Base-by-base conservation (phyloP, 2,113 vertebrate genomes). In the Cepphus grylle region DNA sequence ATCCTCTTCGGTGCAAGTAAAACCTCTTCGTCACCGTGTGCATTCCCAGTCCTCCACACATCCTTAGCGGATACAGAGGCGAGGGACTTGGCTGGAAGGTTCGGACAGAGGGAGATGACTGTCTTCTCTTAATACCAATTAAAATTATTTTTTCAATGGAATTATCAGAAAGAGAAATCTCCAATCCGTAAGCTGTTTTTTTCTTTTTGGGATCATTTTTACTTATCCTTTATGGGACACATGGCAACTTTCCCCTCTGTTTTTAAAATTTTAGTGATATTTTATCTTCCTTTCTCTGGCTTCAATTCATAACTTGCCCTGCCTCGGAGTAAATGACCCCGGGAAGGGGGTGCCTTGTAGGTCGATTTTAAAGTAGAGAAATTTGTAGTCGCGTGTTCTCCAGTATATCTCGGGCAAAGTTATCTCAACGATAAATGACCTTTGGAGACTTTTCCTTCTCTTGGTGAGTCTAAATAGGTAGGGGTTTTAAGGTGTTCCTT, bases 401-500 rank as follows among this genome's bases (percentile, higher is more conserved):
- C 76, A 50, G 30, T 50, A 16, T 32, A 38, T 62, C 74, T 77
- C 1, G 11, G 76, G 38, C 70, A 62, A 94, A 79, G 61, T 89
- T 87, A 66, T 84, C 43, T 81, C 22, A 26, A 17, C 58, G 83
- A 72, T 91, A 87, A 84, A 87, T 3, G 16, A 72, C 78, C 63
- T 82, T 66, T 74, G 91, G 93, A 88, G 94, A 94, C 71, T 82
- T 89, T 38, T 81, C 59, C 91, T 94, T 94, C 78, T 96, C 85
- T 82, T 85, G 81, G 55, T 49, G 81, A 94, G 74, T 97, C 93
- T 82, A 65, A 89, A 72, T 59, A 94, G 83, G 74, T 89, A 59
- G 88, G 95, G 84, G 73, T 93, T 95, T 86, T 90, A 93, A 93
- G 58, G 58, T 71, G 59, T 96, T 90, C 94, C 94, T 94, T 95